Evolutionary conservation across 2,888 invertebrate species (phyloP).

Genomic region (Pristionchus arcanus): DNA sequence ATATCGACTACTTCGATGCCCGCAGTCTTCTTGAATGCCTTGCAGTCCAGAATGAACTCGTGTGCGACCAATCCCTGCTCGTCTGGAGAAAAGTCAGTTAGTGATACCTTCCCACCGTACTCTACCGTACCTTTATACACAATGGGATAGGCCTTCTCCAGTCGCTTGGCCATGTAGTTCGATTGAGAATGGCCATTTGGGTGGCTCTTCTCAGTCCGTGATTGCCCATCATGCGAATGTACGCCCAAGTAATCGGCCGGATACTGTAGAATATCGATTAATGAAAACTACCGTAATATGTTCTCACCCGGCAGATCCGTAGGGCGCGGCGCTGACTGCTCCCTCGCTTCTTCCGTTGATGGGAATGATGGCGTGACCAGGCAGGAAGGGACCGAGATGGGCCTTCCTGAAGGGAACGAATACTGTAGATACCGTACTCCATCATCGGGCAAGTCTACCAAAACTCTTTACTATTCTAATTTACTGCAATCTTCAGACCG

Average conservation of each 20-base stretch:
- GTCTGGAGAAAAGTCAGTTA: constrained; percentile 59
- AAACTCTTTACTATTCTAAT: no score
- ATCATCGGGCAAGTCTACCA: no score
- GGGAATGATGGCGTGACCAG: constrained; percentile 93
- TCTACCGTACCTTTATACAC: constrained; percentile 76
- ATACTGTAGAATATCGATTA: constrained; percentile 84
- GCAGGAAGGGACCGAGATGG: constrained; percentile 94
- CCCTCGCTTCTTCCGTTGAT: constrained; percentile 84
- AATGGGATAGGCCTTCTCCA: constrained; percentile 81
- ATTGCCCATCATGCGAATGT: constrained; percentile 96
- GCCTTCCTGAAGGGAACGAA: constrained; percentile 85
- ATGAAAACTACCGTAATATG: background rate
- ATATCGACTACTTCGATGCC: constrained; percentile 97
- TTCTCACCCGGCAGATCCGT: constrained; percentile 87
- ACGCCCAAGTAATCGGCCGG: constrained; percentile 98
- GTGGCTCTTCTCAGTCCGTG: constrained; percentile 82
- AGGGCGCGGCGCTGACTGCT: constrained; percentile 96
- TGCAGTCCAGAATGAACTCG: constrained; percentile 96
- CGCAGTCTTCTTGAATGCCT: constrained; percentile 94
- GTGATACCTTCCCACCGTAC: background rate
- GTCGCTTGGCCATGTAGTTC: constrained; percentile 95
- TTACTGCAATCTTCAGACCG: no score
- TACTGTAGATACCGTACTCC: background rate
- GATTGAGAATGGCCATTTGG: constrained; percentile 95
- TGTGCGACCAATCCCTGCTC: constrained; percentile 85